Evolutionary conservation across 2,888 invertebrate genomes (phyloP), one percentile per base, ranked within the genome.

Genomic region (Thyatira batis): DNA sequence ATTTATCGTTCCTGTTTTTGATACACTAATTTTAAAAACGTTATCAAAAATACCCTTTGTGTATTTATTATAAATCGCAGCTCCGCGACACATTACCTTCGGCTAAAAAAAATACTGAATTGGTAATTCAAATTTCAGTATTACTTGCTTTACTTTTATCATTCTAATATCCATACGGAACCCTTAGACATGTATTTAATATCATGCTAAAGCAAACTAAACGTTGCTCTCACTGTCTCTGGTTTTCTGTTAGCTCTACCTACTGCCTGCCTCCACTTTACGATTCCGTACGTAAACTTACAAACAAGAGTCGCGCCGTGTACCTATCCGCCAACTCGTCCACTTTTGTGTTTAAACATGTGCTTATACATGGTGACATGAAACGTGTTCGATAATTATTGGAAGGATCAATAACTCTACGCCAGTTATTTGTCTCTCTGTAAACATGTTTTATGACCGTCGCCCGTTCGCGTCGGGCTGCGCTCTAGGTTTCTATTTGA

Each of bases 321-420:
- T 86, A 23, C 23, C 23, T 23, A 84, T 86, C 85, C 82, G 82
- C 82, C 81, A 86, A 80, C 83, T 82, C 80, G 80, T 82, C 83
- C 79, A 84, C 86, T 83, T 85, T 86, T 80, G 78, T 90, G 78
- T 92, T 89, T 88, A 86, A 87, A 83, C 83, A 81, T 82, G 77
- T 78, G 77, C 81, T 81, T 81, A 84, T 83, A 85, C 87, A 85
- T 87, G 84, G 89, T 87, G 88, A 89, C 90, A 91, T 84, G 89
- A 89, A 91, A 91, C 91, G 89, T 92, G 92, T 86, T 84, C 92
- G 88, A 92, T 92, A 91, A 91, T 92, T 92, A 92, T 92, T 91
- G 86, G 90, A 92, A 92, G 90, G 90, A 92, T 90, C 91, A 92
- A 92, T 92, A 87, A 80, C 75, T 80, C 84, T 78, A 81, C 82